A percentile compares a stretch with the other conserved stretches of the same genome.
phyloP scores from a whole-genome alignment of 2,797 vertebrate species.

The Sebastes oblongus region DNA sequence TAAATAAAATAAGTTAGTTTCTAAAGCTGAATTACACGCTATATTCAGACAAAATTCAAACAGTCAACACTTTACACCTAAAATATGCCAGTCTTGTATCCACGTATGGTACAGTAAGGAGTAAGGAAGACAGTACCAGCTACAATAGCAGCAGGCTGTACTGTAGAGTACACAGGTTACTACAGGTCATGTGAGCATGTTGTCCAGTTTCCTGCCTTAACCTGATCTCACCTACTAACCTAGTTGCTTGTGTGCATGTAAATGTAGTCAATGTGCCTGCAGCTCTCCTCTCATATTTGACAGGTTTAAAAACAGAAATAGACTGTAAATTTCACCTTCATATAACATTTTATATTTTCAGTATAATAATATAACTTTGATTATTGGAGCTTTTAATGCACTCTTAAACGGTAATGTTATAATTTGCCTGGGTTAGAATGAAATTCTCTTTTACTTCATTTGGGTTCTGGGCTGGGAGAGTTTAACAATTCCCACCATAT shows the following conservation, averaged over 20 bases:
- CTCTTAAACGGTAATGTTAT: not conserved
- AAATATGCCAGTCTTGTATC: not conserved
- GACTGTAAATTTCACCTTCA: not conserved
- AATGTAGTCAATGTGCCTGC: not conserved
- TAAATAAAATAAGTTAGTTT: not conserved
- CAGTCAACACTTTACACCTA: not conserved
- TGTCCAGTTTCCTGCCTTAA: not conserved
- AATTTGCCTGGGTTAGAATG: not conserved
- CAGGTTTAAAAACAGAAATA: not conserved
- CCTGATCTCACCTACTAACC: not conserved
- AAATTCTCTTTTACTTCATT: not conserved
- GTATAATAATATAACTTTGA: not conserved
- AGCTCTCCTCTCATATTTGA: not conserved
- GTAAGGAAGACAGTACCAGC: not conserved
- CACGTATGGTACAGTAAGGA: not conserved
- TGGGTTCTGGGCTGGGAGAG: not conserved
- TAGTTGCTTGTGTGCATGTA: not conserved
- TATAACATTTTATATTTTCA: not conserved
- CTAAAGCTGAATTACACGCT: not conserved
- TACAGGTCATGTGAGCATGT: not conserved
- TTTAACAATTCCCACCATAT: not conserved
- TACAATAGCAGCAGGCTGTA: not conserved
- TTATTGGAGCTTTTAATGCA: not conserved
- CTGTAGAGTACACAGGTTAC: not conserved
- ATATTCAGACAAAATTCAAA: not conserved